Evolutionary conservation across 2,888 invertebrate species (phyloP).

Genomic region (Synanthedon vespiformis): DNA sequence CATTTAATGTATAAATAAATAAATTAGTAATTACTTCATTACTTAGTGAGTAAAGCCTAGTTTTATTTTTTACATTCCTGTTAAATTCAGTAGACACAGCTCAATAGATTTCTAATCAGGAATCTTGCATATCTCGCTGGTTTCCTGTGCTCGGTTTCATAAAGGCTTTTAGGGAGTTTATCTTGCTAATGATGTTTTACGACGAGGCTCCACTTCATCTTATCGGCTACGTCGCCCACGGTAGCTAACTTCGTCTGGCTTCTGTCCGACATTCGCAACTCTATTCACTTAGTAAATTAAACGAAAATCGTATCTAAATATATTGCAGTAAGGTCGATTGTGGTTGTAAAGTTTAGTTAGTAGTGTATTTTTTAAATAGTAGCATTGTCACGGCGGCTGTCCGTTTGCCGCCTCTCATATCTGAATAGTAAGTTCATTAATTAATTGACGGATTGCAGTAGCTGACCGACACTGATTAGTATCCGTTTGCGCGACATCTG

Average conservation of each 20-base stretch:
- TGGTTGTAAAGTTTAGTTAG: constrained; percentile 2
- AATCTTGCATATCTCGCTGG: constrained; percentile 18
- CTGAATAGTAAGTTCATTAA: constrained; percentile 50
- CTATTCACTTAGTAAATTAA: background rate
- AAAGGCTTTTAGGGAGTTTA: constrained; percentile 54
- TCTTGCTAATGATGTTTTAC: constrained; percentile 69
- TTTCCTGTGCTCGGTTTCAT: constrained; percentile 28
- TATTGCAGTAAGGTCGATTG: constrained; percentile 16
- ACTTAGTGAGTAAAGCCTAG: no score
- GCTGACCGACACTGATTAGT: constrained; percentile 33
- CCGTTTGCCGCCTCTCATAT: constrained; percentile 56
- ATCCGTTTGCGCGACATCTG: constrained; percentile 26
- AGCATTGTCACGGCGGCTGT: constrained; percentile 34
- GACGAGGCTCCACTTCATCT: constrained; percentile 43
- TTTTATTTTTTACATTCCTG: no score
- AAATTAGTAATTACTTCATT: no score
- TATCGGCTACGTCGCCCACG: constrained; percentile 56
- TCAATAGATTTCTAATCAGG: constrained; percentile 24
- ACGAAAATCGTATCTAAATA: constrained; percentile 19
- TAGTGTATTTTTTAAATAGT: constrained; percentile 16
- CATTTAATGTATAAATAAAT: no score
- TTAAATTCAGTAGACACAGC: background rate
- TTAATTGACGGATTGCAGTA: constrained; percentile 62
- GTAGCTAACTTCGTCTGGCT: constrained; percentile 35
- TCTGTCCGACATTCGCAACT: constrained; percentile 1